Evolutionary conservation across 2,797 vertebrate genomes (phyloP), one percentile per base, ranked within the genome.

Genomic region (Anguilla pacifica): DNA sequence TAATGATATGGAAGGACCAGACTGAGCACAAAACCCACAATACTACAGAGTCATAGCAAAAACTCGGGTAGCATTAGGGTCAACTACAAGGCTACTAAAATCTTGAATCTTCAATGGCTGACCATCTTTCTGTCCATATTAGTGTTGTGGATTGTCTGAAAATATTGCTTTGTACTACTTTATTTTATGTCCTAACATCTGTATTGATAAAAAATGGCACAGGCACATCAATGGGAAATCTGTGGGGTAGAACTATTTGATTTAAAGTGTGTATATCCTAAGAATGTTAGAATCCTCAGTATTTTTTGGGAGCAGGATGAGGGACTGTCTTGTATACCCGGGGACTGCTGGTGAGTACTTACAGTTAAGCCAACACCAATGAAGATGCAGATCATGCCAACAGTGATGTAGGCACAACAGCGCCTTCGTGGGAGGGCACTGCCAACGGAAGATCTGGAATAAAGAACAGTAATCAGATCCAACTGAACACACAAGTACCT

Each of bases 361-460:
- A 99, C 98, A 79, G 98, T 99, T 96, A 99, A 95, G 90, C 98
- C 98, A 90, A 99, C 97, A 86, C 98, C 98, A 89, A 99, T 98
- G 96, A 99, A 99, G 95, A 99, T 97, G 93, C 97, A 99, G 90
- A 98, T 98, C 97, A 99, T 98, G 93, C 98, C 98, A 93, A 99
- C 96, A 1, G 98, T 99, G 90, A 99, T 96, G 72, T 99, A 99
- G 3, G 98, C 98, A 91, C 98, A 99, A 92, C 98, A 99, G 92
- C 98, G 98, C 92, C 98, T 97, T 94, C 98, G 96, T 0, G 98
- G 98, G 90, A 99, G 96, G 0, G 98, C 98, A 87, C 98, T 99
- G 90, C 98, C 98, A 17, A 99, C 98, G 43, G 98, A 99, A 39
- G 98, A 99, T 94, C 98, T 99, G 94, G 57, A 93, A 90, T 91